Evolutionary conservation across 37 sponge, comb jelly and placozoan genomes (phyloP).

Genomic region (Beroe forskalii): DNA sequence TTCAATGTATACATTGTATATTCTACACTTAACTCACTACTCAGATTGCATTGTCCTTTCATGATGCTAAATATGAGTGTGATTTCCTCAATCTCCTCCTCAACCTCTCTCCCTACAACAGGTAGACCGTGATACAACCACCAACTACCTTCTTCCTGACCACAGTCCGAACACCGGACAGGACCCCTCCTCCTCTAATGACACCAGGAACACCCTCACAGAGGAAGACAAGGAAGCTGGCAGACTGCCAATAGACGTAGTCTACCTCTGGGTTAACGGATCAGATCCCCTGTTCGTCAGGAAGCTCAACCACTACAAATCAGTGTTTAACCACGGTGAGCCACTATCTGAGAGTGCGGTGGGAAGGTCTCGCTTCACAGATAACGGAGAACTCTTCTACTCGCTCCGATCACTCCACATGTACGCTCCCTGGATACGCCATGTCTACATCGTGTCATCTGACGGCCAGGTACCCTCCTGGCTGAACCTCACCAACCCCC

Average conservation of each 20-base stretch:
- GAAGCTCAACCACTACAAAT: not conserved
- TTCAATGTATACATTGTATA: no score
- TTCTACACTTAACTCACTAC: no score
- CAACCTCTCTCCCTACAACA: no score
- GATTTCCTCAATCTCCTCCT: no score
- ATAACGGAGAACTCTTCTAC: not conserved
- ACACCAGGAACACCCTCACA: no score
- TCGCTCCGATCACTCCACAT: not conserved
- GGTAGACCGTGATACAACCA: no score
- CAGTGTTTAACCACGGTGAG: not conserved
- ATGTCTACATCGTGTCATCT: not conserved
- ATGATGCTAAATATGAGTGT: no score
- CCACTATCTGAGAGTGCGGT: not conserved
- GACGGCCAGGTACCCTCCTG: not conserved
- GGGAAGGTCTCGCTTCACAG: not conserved
- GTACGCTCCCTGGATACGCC: not conserved
- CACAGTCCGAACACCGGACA: no score
- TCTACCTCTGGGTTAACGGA: not conserved
- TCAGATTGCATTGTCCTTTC: no score
- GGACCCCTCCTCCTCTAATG: no score
- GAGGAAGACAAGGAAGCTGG: not conserved
- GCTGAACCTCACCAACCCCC: not conserved
- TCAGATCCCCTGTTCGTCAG: not conserved
- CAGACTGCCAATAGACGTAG: not conserved
- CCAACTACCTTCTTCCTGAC: no score